These are phyloP conservation scores for Chamaetylas fuelleborni DNA, from an alignment of 2,113 vertebrate species.

Conservation along the genomic window DNA sequence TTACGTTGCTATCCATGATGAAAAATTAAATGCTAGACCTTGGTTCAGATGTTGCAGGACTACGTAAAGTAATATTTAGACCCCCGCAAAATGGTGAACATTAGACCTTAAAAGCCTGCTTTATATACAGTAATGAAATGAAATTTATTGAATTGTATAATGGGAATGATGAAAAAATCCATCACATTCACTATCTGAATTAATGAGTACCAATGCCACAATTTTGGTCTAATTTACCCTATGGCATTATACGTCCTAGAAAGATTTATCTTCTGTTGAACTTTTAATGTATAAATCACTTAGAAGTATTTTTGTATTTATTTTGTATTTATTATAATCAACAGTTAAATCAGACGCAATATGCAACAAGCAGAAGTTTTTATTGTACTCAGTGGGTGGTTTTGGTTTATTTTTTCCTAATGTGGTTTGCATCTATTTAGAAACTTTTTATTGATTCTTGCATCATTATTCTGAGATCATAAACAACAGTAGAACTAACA, in stretches of 20 bases:
- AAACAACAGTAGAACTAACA: background rate
- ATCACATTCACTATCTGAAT: background rate
- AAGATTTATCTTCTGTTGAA: background rate
- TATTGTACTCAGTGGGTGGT: background rate
- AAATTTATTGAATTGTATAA: background rate
- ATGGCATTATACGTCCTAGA: background rate
- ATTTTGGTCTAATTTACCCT: background rate
- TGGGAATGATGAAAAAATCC: background rate
- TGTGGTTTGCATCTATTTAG: background rate
- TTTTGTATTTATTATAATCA: background rate
- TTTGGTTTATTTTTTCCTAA: background rate
- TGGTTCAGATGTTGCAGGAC: background rate
- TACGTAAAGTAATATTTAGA: background rate
- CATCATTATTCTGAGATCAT: background rate
- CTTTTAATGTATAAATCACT: background rate
- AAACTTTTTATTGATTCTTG: background rate
- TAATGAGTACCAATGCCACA: background rate
- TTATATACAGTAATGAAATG: background rate
- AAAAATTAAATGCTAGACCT: background rate
- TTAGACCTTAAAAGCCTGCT: background rate
- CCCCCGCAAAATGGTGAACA: background rate
- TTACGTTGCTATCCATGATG: background rate
- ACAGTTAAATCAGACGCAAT: background rate
- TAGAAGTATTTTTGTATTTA: background rate
- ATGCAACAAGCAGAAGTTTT: background rate